Conservation (phyloP, 2,113 vertebrate species). For the Ifrita kowaldi region DNA sequence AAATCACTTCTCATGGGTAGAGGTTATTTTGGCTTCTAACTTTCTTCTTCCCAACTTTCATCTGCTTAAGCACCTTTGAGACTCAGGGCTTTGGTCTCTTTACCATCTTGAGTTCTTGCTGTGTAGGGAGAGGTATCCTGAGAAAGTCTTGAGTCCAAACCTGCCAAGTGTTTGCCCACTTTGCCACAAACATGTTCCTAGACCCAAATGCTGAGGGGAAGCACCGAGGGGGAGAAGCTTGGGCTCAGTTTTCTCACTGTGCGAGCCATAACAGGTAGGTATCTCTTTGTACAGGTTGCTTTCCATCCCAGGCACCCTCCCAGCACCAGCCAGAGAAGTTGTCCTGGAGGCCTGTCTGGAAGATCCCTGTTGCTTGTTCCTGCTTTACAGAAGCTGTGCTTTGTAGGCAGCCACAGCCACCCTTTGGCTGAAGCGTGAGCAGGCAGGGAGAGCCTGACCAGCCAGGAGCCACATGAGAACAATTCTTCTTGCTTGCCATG, state of each 20-base stretch:
- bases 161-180: accelerated
- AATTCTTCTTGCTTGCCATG: not conserved
- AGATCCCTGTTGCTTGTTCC: not conserved
- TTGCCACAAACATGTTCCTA: not conserved
- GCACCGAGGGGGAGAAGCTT: not conserved
- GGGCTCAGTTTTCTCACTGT: not conserved
- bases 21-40: not conserved
- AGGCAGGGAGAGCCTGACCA: not conserved
- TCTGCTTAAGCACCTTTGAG: not conserved
- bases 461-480: not conserved
- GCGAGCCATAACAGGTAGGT: not conserved
- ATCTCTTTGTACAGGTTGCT: not conserved
- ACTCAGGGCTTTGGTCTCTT: not conserved
- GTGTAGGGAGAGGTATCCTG: not conserved
- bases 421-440: not conserved
- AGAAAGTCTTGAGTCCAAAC: not conserved
- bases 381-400: not conserved
- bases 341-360: not conserved
- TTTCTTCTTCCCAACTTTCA: not conserved
- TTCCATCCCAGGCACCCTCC: not conserved
- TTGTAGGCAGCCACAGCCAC: not conserved
- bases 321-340: not conserved
- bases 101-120: not conserved
- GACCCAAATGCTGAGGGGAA: not conserved
- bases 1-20: not conserved